phyloP scores from a whole-genome alignment of 2,888 invertebrate species.

The Ommatoiulus sabulosus region DNA sequence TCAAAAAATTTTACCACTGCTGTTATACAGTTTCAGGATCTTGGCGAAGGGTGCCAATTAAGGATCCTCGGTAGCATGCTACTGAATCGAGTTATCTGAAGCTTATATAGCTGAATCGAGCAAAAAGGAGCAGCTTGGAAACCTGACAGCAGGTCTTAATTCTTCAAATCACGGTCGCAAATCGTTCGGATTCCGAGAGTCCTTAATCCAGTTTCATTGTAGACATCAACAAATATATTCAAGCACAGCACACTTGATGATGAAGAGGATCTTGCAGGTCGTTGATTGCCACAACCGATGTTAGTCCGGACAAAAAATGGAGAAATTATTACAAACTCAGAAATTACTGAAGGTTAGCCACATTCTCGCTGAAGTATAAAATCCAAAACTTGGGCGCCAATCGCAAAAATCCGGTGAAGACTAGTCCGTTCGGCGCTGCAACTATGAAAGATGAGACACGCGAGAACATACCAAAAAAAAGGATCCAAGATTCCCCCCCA shows the following conservation, averaged over 20 bases:
- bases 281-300: background rate
- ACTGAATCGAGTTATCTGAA: too few species aligned
- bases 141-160: background rate
- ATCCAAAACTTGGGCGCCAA: background rate
- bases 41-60: too few species aligned
- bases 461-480: background rate
- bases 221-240: too few species aligned
- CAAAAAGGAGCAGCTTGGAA: background rate
- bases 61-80: too few species aligned
- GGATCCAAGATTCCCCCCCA: slow-evolving; percentile 3
- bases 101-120: too few species aligned
- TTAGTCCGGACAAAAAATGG: background rate
- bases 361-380: too few species aligned
- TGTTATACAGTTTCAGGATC: too few species aligned
- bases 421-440: background rate
- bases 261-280: too few species aligned
- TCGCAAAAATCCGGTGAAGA: background rate
- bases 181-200: background rate
- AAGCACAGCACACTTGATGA: too few species aligned
- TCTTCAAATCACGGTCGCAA: background rate
- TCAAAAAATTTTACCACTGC: too few species aligned
- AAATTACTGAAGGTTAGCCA: too few species aligned
- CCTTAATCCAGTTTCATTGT: background rate
- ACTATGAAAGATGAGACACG: background rate
- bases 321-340: background rate